Conservation (phyloP, 2,888 invertebrate genomes). For the Eristalis intricaria region DNA sequence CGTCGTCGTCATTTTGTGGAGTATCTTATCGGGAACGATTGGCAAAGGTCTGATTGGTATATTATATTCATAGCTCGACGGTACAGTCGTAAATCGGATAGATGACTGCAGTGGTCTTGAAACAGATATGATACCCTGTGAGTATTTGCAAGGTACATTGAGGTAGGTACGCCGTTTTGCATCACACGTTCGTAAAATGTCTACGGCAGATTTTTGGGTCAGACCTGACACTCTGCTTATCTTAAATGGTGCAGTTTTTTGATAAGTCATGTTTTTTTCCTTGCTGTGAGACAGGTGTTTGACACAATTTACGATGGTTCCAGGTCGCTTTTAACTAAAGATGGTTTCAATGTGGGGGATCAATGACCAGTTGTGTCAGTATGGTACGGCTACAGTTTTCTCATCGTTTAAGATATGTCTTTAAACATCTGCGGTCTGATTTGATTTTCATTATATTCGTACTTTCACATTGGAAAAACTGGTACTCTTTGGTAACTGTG, state of each 20-base stretch:
- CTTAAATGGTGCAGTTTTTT: constrained; percentile 11
- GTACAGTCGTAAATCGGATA: constrained; percentile 13
- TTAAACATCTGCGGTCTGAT: no score
- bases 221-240: constrained; percentile 11
- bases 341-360: neutral
- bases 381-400: no score
- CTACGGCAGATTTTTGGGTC: neutral
- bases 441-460: no score
- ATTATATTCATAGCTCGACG: constrained; percentile 44
- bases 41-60: constrained; percentile 50
- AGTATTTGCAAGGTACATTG: neutral
- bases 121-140: neutral
- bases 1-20: constrained; percentile 39
- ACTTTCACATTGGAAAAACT: no score
- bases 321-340: neutral
- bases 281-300: constrained; percentile 18
- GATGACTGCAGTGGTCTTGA: neutral
- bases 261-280: neutral
- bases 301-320: neutral
- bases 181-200: neutral
- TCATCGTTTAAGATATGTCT: no score
- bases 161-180: constrained; percentile 15
- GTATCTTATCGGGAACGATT: constrained; percentile 62
- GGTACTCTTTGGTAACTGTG: no score
- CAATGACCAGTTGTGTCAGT: neutral